Conservation (phyloP, 2,797 vertebrate species). For the Picus viridis region DNA sequence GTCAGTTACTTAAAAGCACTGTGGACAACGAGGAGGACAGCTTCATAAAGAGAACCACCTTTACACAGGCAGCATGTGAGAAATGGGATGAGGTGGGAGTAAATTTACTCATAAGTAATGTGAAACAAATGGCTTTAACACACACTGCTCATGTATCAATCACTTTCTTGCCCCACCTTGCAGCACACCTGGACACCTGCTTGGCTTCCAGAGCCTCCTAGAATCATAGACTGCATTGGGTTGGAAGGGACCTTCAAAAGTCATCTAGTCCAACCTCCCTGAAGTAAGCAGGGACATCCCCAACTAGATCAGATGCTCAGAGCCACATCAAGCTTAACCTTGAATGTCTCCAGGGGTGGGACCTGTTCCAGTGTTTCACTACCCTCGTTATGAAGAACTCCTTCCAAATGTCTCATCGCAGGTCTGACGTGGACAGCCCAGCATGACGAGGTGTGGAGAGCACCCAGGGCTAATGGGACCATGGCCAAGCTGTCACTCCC, state of each 20-base stretch:
- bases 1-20: background rate
- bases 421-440: background rate
- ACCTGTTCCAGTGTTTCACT: no score
- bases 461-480: accelerated
- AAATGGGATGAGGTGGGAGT: background rate
- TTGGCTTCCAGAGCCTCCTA: background rate
- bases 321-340: no score
- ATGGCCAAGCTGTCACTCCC: background rate
- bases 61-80: background rate
- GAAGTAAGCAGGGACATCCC: no score
- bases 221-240: no score
- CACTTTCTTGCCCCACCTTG: background rate
- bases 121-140: background rate
- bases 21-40: background rate
- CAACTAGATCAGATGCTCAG: no score
- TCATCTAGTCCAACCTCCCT: no score
- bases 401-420: background rate
- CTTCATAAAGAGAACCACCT: background rate
- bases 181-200: background rate
- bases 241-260: no score
- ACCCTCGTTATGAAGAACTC: no score
- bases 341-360: no score
- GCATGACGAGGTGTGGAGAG: accelerated
- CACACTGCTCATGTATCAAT: background rate
- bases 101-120: background rate